A percentile compares a stretch with the other conserved stretches of the same genome.
Conservation (phyloP, 2,888 invertebrate species). For the Megamerina dolium region DNA sequence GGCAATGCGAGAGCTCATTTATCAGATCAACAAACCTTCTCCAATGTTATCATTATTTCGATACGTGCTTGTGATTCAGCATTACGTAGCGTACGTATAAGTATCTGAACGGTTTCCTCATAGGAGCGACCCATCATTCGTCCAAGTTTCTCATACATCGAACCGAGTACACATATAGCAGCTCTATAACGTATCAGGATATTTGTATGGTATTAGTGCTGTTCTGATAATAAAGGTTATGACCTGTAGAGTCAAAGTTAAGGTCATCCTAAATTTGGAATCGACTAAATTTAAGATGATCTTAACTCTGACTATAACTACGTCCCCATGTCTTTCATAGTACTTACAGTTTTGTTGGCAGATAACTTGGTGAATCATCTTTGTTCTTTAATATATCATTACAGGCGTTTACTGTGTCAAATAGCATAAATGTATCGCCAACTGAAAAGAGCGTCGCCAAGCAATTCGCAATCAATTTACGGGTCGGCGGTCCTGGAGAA, state of each 20-base stretch:
- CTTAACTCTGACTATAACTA: too few species aligned
- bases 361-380: conserved; percentile 94
- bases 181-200: conserved; percentile 57
- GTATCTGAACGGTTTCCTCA: conserved; percentile 92
- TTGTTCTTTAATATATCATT: conserved; percentile 95
- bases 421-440: conserved; percentile 93
- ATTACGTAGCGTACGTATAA: conserved; percentile 83
- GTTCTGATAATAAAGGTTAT: too few species aligned
- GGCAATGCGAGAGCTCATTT: neutral
- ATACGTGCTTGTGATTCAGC: conserved; percentile 94
- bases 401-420: conserved; percentile 96
- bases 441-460: conserved; percentile 92
- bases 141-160: conserved; percentile 96
- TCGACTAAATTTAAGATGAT: too few species aligned
- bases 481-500: conserved; percentile 88
- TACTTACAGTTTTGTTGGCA: conserved; percentile 91
- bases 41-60: conserved; percentile 94
- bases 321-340: conserved; percentile 25
- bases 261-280: too few species aligned
- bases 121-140: conserved; percentile 98
- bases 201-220: neutral
- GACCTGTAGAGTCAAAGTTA: too few species aligned
- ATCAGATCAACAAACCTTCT: conserved; percentile 71
- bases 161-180: conserved; percentile 90
- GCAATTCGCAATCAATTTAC: conserved; percentile 84